Base-by-base conservation (phyloP, 2,797 vertebrate genomes). In the Enteromius afrohamiltoni region DNA sequence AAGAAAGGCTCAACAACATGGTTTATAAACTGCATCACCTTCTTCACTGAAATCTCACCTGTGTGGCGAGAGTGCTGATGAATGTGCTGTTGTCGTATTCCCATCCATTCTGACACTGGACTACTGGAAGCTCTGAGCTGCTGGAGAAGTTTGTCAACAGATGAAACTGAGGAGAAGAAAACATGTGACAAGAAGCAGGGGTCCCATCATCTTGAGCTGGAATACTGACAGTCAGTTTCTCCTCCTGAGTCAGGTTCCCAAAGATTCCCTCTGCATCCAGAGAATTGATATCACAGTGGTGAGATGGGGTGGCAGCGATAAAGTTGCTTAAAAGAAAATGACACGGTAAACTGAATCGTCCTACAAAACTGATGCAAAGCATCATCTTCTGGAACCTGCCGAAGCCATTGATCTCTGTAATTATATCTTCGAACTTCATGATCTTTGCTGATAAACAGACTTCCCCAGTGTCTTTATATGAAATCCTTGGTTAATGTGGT, bases 271-370 rank as follows among this genome's bases (percentile, higher is more conserved):
- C 85, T 0, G 86, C 87, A 4, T 94, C 92, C 64, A 92, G 91
- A 55, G 81, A 85, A n/a, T 92, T 92, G 87, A 96, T 86, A 79
- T 94, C 88, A 71, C 97, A 97, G 86, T 91, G 96, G 85, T 98
- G 97, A 87, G 92, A 81, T 0, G 96, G 97, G 55, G 95, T 93
- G 0, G 94, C 96, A 0, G 94, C 94, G 60, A 97, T 94, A 86
- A 98, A 98, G 86, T 96, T 95, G 68, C 97, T 95, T 79, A 98
- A 90, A 81, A 98, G 82, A 83, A 98, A 97, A 86, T 98, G 95
- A 85, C 96, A 91, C 1, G 97, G 96, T 9, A 97, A 77, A 3
- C 95, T 93, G 71, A 97, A 86, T 49, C 96, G 94, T 11, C 95
- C 91, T 1, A 97, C 85, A 68, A 96, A 96, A 87, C 90, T 91